A percentile compares a stretch with the other conserved stretches of the same genome.
Evolutionary conservation across 2,888 invertebrate genomes (phyloP).

Genomic region (Hemicrepidius hirtus): DNA sequence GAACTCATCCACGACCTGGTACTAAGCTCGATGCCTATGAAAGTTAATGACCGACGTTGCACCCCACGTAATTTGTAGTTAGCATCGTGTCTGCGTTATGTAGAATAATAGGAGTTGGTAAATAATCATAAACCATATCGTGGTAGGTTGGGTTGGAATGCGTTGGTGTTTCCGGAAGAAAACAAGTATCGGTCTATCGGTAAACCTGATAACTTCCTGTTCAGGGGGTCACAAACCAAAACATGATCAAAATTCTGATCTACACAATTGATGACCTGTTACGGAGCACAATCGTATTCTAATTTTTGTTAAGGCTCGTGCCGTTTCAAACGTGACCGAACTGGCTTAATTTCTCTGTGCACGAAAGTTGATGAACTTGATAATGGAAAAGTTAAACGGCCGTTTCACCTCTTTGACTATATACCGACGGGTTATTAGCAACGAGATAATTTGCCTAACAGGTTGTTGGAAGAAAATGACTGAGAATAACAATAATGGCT

Average conservation of each 20-base stretch:
- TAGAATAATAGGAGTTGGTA: constrained; percentile 33
- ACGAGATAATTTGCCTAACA: constrained; percentile 14
- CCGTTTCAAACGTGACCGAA: constrained; percentile 9
- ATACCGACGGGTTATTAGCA: constrained; percentile 32
- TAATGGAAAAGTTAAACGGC: constrained; percentile 25
- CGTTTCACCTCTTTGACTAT: constrained; percentile 17
- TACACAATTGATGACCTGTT: neutral
- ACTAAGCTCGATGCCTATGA: constrained; percentile 14
- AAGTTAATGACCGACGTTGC: constrained; percentile 41
- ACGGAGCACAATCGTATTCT: constrained; percentile 21
- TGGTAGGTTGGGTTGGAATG: constrained; percentile 48
- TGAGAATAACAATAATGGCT: constrained; percentile 4
- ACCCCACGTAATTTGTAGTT: constrained; percentile 39
- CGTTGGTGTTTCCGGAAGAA: constrained; percentile 52
- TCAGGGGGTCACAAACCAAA: constrained; percentile 25
- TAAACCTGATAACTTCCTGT: constrained; percentile 45
- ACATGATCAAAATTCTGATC: neutral
- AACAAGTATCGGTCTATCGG: constrained; percentile 43
- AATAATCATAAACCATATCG: constrained; percentile 43
- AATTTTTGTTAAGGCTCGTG: neutral
- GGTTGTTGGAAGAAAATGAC: neutral
- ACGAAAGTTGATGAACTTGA: constrained; percentile 39
- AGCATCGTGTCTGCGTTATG: constrained; percentile 27
- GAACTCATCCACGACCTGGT: constrained; percentile 3
- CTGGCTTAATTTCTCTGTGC: constrained; percentile 23